Percentiles rank a stretch among this genome's conserved stretches.
Evolutionary conservation across 2,888 invertebrate species (phyloP).

Genomic region (Caenorhabditis becei): DNA sequence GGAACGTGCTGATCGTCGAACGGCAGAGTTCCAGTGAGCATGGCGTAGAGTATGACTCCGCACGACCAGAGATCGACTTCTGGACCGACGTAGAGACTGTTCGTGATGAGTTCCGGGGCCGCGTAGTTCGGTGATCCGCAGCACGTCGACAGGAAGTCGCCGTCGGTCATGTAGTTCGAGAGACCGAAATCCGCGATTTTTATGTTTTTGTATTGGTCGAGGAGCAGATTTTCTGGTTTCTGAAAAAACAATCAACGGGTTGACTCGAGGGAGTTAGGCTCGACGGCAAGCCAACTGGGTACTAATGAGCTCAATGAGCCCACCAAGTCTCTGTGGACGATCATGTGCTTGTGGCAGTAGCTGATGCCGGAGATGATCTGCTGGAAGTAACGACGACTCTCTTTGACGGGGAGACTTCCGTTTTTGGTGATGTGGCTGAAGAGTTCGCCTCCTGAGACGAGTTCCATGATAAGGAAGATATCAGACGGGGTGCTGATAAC

Average conservation of each 20-base stretch:
- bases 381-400: constrained; percentile 97
- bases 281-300: constrained; percentile 73
- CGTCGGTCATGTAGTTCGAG: constrained; percentile 99
- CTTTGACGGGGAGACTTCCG: constrained; percentile 90
- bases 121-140: constrained; percentile 99
- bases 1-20: constrained; percentile 99
- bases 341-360: constrained; percentile 98
- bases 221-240: constrained; percentile 87
- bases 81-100: constrained; percentile 95
- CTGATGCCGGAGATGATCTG: constrained; percentile 94
- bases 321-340: constrained; percentile 93
- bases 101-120: constrained; percentile 97
- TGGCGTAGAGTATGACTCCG: constrained; percentile 95
- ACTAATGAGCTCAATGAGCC: neutral
- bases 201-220: constrained; percentile 86
- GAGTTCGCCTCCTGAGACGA: constrained; percentile 97
- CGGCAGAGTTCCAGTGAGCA: constrained; percentile 91
- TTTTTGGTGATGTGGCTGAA: constrained; percentile 91
- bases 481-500: constrained; percentile 99
- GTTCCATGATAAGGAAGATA: constrained; percentile 99
- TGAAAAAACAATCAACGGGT: too few species aligned
- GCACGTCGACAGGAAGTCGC: constrained; percentile 95
- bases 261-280: too few species aligned
- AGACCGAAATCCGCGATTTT: constrained; percentile 96
- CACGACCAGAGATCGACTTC: constrained; percentile 99